A percentile compares a stretch with the other conserved stretches of the same genome.
Conservation (phyloP, 1,140 invertebrate genomes). For the Microvelia longipes region DNA sequence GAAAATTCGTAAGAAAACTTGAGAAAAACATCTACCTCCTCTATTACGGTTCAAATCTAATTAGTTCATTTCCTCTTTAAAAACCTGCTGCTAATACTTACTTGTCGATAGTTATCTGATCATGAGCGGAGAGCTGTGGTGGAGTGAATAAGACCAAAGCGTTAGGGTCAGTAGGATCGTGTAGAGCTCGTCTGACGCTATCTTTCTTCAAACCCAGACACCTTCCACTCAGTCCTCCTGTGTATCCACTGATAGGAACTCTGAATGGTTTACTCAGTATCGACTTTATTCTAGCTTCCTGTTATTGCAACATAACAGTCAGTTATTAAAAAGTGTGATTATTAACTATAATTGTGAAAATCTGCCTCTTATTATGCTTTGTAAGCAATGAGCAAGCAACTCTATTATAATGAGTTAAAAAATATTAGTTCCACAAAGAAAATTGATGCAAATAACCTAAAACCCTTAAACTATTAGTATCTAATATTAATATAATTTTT, state of each 20-base stretch:
- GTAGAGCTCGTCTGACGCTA: slow-evolving; percentile 55
- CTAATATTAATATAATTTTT: too few relatives aligned
- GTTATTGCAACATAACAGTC: slow-evolving; percentile 26
- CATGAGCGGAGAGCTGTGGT: slow-evolving; percentile 63
- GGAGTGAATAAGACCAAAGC: slow-evolving; percentile 83
- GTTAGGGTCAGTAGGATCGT: slow-evolving; percentile 87
- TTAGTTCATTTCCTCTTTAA: too few relatives aligned
- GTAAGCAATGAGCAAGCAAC: slow-evolving; percentile 10
- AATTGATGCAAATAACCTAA: too few relatives aligned
- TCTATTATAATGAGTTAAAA: too few relatives aligned
- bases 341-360: slow-evolving; percentile 6
- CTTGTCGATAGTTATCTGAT: slow-evolving; percentile 59
- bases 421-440: too few relatives aligned
- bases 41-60: too few relatives aligned
- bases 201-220: slow-evolving; percentile 55
- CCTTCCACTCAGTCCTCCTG: slow-evolving; percentile 44
- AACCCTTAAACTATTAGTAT: too few relatives aligned
- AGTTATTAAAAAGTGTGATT: slow-evolving; percentile 9
- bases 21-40: too few relatives aligned
- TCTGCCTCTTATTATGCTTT: slow-evolving; percentile 8
- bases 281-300: slow-evolving; percentile 65
- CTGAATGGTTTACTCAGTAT: slow-evolving; percentile 82
- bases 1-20: too few relatives aligned
- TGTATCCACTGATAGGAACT: slow-evolving; percentile 86
- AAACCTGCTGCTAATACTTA: slow-evolving; percentile 32